A percentile compares a stretch with the other conserved stretches of the same genome.
Evolutionary conservation across 2,113 vertebrate species (phyloP).

Genomic region (Dendropsophus ebraccatus): DNA sequence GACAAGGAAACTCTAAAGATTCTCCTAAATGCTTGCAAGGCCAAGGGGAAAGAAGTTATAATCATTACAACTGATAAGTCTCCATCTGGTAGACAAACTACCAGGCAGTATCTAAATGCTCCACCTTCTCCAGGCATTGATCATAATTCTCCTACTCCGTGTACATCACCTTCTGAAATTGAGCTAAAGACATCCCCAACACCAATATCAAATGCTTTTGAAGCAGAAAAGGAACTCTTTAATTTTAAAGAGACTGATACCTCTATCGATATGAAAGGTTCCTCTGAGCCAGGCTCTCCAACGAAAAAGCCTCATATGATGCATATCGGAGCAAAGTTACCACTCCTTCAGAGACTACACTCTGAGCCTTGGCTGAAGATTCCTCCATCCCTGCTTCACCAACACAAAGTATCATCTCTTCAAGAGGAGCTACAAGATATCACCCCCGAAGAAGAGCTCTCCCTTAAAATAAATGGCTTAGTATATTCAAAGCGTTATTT

Average conservation of each 20-base stretch:
- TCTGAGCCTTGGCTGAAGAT: conserved; percentile 79
- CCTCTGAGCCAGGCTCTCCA: conserved; percentile 69
- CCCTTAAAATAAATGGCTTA: conserved; percentile 70
- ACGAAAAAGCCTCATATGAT: conserved; percentile 65
- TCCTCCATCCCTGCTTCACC: conserved; percentile 72
- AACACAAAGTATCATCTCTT: conserved; percentile 76
- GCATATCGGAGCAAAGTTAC: conserved; percentile 65
- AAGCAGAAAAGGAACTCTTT: conserved; percentile 68
- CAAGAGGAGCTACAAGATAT: conserved; percentile 76
- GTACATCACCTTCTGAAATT: conserved; percentile 73
- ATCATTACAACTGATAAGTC: conserved; percentile 87
- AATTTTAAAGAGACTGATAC: conserved; percentile 70
- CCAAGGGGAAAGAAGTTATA: conserved; percentile 89
- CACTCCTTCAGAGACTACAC: conserved; percentile 71
- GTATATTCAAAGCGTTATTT: conserved; percentile 68
- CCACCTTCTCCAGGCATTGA: conserved; percentile 78
- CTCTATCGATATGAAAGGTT: conserved; percentile 48
- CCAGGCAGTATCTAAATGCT: conserved; percentile 85
- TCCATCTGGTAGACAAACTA: conserved; percentile 77
- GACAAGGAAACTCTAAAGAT: conserved; percentile 81
- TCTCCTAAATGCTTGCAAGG: conserved; percentile 85
- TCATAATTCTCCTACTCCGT: conserved; percentile 61
- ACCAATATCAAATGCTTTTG: conserved; percentile 63
- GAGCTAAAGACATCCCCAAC: conserved; percentile 70
- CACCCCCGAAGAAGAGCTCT: conserved; percentile 75